These are phyloP conservation scores for Nannospalax galili DNA, from an alignment of 2,113 vertebrate genomes.

Conservation along the genomic window DNA sequence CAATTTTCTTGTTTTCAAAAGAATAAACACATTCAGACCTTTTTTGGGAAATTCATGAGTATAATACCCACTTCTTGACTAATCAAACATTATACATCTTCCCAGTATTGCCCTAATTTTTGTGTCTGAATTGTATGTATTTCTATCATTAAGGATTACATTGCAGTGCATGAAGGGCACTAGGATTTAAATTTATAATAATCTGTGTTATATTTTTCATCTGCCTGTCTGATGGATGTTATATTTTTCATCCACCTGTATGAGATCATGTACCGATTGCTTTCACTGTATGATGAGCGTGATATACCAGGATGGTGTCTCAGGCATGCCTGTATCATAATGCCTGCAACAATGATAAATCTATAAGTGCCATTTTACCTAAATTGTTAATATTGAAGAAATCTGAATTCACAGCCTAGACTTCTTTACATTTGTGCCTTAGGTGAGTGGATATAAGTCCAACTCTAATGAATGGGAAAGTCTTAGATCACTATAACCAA, in stretches of 20 bases:
- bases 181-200: not conserved
- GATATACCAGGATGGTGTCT: not conserved
- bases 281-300: not conserved
- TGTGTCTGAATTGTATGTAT: not conserved
- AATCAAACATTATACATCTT: not conserved
- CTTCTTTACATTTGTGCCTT: not conserved
- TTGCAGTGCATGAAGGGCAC: not conserved
- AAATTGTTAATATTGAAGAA: not conserved
- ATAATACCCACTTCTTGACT: not conserved
- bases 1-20: not conserved
- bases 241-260: not conserved
- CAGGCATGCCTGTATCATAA: not conserved
- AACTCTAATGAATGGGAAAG: not conserved
- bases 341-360: not conserved
- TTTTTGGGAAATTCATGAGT: not conserved
- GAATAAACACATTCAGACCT: not conserved
- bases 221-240: too few species aligned
- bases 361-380: not conserved
- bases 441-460: not conserved
- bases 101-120: not conserved
- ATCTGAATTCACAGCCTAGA: not conserved
- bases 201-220: not conserved
- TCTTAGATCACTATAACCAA: not conserved
- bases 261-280: not conserved
- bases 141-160: not conserved